Base-by-base conservation (phyloP, 2,888 invertebrate genomes). In the Omphaloscelis lunosa region DNA sequence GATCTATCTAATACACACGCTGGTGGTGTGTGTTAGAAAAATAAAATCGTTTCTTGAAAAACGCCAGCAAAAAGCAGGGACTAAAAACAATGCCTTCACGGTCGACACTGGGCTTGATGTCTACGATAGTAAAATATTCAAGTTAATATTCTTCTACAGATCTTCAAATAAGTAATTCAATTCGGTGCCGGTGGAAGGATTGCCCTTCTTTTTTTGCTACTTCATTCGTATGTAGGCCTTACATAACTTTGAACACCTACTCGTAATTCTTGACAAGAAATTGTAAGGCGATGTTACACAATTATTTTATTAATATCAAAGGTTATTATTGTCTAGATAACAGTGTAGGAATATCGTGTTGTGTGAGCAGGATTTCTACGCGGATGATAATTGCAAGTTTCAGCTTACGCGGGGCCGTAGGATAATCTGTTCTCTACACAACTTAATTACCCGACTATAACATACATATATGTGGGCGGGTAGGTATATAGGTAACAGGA, bases 331-430 rank as follows among this genome's bases (percentile, higher is more conserved):
- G 61, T 63, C 61, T 75, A 69, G 34, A 45, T 51, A 68, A 56
- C 58, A 59, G 58, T 63, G 51, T 65, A 58, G 41, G 39, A 59
- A 68, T 72, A 80, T 70, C 59, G 27, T 59, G 69, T 80, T 72
- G 17, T 59, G 41, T 34, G n/a, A 63, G 51, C 77, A n/a, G 70
- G 72, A 76, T 76, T 75, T 85, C 69, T 48, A 69, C 63, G 5
- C 51, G 51, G 61, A 66, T 51, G 82, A 74, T 83, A 77, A 83
- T 83, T 82, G 82, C 82, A 72, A 71, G 86, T 74, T 59, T 77
- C 86, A 77, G 73, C 65, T 85, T 74, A 85, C 73, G 15, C 20
- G 53, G 45, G 29, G n/a, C 68, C 48, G 65, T 45, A 72, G 68
- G 83, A 69, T 82, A 62, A 83, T 81, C 83, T 69, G 68, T 48